phyloP scores from a whole-genome alignment of 2,888 invertebrate species.

The Drosophila atripex region DNA sequence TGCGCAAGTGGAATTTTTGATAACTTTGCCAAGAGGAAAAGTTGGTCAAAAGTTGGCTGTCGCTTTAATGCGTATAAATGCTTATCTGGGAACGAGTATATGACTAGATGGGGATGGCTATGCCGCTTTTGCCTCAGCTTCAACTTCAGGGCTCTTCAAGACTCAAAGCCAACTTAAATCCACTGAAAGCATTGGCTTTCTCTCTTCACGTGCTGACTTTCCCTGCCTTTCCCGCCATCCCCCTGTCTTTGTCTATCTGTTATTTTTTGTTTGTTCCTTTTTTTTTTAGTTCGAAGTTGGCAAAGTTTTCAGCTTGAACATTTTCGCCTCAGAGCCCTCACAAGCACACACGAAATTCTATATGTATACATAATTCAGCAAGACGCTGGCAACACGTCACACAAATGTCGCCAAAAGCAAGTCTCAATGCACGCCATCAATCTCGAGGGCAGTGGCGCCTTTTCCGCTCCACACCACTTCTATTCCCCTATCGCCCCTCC shows the following conservation, averaged over 20 bases:
- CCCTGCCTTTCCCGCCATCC: background rate
- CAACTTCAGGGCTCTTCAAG: slow-evolving; percentile 7
- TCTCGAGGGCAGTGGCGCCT: slow-evolving; percentile 49
- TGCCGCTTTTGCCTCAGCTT: slow-evolving; percentile 34
- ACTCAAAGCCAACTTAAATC: slow-evolving; percentile 71
- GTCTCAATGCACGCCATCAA: slow-evolving; percentile 76
- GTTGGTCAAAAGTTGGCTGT: slow-evolving; percentile 74
- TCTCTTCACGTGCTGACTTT: slow-evolving; percentile 59
- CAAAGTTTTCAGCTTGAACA: slow-evolving; percentile 74
- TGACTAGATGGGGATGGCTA: slow-evolving; percentile 46
- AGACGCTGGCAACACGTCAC: slow-evolving; percentile 72
- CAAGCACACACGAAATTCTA: slow-evolving; percentile 7
- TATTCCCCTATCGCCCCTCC: background rate
- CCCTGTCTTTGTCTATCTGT: slow-evolving; percentile 20
- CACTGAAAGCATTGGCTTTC: slow-evolving; percentile 70
- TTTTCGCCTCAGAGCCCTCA: slow-evolving; percentile 67
- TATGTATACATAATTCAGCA: slow-evolving; percentile 67
- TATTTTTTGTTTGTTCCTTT: slow-evolving; percentile 25
- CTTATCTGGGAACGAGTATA: slow-evolving; percentile 51
- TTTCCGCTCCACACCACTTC: slow-evolving; percentile 20
- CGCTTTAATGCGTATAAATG: slow-evolving; percentile 78
- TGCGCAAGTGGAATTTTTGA: slow-evolving; percentile 80
- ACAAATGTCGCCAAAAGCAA: slow-evolving; percentile 77
- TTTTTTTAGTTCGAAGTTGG: slow-evolving; percentile 56
- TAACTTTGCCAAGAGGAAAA: slow-evolving; percentile 70